These are phyloP conservation scores for Eidolon dupreanum DNA, from an alignment of 2,797 vertebrate species.

Conservation along the genomic window DNA sequence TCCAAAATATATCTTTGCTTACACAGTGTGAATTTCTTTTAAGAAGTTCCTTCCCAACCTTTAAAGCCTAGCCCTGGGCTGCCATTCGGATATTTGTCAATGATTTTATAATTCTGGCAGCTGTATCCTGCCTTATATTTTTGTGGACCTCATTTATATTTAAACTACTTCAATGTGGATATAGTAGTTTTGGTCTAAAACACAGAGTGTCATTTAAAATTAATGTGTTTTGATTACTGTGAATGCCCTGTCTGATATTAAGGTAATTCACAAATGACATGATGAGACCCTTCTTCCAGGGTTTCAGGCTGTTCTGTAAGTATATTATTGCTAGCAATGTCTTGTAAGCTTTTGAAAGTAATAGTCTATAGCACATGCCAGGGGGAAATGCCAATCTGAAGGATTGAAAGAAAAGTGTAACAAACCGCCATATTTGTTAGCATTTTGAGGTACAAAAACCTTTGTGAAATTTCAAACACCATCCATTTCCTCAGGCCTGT, in stretches of 20 bases:
- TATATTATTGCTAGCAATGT: conserved; percentile 36
- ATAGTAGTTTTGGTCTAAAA: conserved; percentile 61
- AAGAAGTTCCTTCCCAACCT: background rate
- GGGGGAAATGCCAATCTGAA: conserved; percentile 12
- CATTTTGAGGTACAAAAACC: conserved; percentile 33
- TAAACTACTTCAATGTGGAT: conserved; percentile 74
- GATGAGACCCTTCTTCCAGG: conserved; percentile 52
- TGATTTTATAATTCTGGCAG: conserved; percentile 61
- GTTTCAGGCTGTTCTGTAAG: conserved; percentile 13
- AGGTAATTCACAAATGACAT: conserved; percentile 68
- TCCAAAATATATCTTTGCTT: conserved; percentile 14
- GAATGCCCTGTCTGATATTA: conserved; percentile 58
- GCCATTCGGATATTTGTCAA: conserved; percentile 43
- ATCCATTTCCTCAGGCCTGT: background rate
- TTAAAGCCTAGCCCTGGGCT: background rate
- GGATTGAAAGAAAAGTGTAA: conserved; percentile 43
- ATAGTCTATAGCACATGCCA: background rate
- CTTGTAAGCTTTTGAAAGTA: conserved; percentile 36
- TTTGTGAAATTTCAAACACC: conserved; percentile 40
- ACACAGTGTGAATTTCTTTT: conserved; percentile 16
- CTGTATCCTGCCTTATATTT: conserved; percentile 45
- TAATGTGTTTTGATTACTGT: conserved; percentile 58
- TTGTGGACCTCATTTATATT: conserved; percentile 64
- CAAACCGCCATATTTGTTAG: conserved; percentile 26
- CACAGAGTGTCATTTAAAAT: conserved; percentile 65